Base-by-base conservation (phyloP, 2,888 invertebrate species). In the Synanthedon vespiformis region DNA sequence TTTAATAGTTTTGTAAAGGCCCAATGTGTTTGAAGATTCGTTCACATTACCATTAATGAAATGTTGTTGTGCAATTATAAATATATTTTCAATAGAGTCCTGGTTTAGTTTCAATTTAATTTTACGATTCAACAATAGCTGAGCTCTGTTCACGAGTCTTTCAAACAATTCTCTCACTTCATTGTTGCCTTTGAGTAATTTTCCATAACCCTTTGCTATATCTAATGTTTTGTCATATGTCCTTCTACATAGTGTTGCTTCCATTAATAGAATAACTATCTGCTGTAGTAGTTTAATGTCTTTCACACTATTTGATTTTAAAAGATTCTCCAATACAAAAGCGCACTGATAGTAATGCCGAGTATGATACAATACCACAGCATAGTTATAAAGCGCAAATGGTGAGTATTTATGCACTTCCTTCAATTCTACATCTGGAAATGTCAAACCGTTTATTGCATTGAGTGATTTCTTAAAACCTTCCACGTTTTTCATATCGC, bases 301-400 rank as follows among this genome's bases (percentile, higher is more conserved):
- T 63, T 81, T 85, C 3, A 86, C 64, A 55, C 65, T 77, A 56
- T 80, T 81, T 49, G 66, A 67, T n/a, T 62, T 61, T 27, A 86
- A 68, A 54, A 88, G 59, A 53, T 80, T 80, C 54, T 88, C 87
- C 51, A 88, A 57, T 49, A 88, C 62, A 0, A 75, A 74, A 8
- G 76, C 84, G 11, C 94, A 92, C 58, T 91, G 89, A 51, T 90
- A 90, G 69, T 93, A 94, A 68, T 95, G 93, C 55, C 91, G 89
- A 6, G 92, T 90, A 65, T 95, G 94, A 73, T 92, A 95, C 6
- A 93, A 81, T 41, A 95, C 65, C 3, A 95, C 90, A 8, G 95
- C 94, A 70, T 94, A 93, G 73, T 95, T 95, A 77, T 92, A 95
- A 61, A 92, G 90, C 52, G 93, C 67, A 57, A 76, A 81, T 0